Base-by-base conservation (phyloP, 2,797 vertebrate genomes). In the Darevskia mixta region DNA sequence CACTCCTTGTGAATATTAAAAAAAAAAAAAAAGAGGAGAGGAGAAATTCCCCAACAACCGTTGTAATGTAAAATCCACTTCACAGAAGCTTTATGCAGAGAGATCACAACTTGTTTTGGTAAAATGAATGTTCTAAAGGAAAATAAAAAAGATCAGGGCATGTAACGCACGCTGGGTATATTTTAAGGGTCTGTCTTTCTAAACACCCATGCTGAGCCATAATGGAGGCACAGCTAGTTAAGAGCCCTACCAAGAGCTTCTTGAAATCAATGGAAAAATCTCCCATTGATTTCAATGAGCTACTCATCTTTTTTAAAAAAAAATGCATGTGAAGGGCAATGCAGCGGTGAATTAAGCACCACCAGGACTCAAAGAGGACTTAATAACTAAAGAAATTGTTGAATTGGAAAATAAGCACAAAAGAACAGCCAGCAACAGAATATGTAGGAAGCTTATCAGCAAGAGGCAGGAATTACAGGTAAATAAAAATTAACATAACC, bases 1-100 rank as follows among this genome's bases (percentile, higher is more conserved):
- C 45, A n/a, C 38, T 82, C 35, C 64, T 15, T 15, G 76, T 83
- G 45, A 61, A 83, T 88, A 79, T 84, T 55, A 43, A n/a, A 79
- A 76, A 67, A 2, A 49, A 49, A 49, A 49, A 2, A 41, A 3
- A 3, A 49, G 49, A 23, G 35, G 27, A 64, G 29, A 79, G 35
- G 64, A 71, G 15, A 88, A 79, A 64, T 73, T 73, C 77, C 69
- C 72, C 15, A 80, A 35, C 13, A 73, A 61, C 8, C 8, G 4
- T 13, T 66, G 18, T 32, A 85, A 64, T 41, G 49, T 86, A 86
- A 81, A 41, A 87, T 64, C 69, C 4, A 25, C 55, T 71, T 81
- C 58, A 64, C 61, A 41, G 38, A 23, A 75, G 15, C 13, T 35
- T 85, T 23, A 85, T 35, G 8, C 69, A 85, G n/a, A 41, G 17